Evolutionary conservation across 2,888 invertebrate genomes (phyloP).

Genomic region (Monoplex corrugatus): DNA sequence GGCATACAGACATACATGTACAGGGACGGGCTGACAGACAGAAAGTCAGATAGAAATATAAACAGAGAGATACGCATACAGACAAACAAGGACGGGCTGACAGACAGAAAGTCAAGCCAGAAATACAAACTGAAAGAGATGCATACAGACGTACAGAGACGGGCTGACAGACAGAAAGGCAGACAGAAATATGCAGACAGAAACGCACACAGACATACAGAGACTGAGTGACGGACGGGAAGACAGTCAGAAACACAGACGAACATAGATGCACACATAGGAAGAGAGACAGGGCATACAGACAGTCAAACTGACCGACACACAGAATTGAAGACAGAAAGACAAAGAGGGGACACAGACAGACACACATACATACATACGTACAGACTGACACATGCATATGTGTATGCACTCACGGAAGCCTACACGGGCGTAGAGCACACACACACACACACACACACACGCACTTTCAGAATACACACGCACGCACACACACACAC

Average conservation of each 20-base stretch:
- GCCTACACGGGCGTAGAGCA: too few species aligned
- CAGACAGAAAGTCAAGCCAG: not conserved
- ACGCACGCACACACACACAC: not conserved
- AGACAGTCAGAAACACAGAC: not conserved
- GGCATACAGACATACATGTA: too few species aligned
- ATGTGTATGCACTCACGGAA: too few species aligned
- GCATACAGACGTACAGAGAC: not conserved
- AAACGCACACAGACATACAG: not conserved
- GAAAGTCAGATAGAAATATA: not conserved
- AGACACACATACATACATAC: too few species aligned
- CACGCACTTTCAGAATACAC: not conserved
- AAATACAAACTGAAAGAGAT: not conserved
- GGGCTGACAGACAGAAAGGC: not conserved
- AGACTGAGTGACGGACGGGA: not conserved
- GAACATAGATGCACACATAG: not conserved
- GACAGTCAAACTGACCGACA: too few species aligned
- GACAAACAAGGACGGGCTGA: not conserved
- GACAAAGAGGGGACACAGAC: too few species aligned
- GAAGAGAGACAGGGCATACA: not conserved
- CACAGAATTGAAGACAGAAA: too few species aligned
- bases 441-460: too few species aligned
- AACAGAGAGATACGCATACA: not conserved
- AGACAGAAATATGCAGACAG: not conserved
- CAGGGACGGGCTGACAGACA: not conserved
- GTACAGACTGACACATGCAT: too few species aligned